Conservation (phyloP, 64 coral and sea anemone genomes). For the Porites lutea region DNA sequence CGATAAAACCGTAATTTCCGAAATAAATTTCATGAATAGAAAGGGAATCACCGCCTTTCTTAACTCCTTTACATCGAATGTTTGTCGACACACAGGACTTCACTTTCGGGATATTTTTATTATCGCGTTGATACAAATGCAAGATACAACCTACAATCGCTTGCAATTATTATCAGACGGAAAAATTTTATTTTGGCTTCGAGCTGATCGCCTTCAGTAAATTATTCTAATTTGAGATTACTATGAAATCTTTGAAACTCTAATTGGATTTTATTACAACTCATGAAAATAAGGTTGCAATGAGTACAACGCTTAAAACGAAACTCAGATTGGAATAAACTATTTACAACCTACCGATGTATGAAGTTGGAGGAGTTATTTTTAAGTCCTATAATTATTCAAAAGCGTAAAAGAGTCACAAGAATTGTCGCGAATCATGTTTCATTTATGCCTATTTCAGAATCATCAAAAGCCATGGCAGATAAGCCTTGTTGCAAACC, state of each 20-base stretch:
- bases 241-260: conserved; percentile 53
- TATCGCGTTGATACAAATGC: conserved; percentile 2
- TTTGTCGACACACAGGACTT: not conserved
- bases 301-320: not conserved
- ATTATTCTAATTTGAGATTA: conserved; percentile 54
- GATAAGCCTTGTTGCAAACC: conserved; percentile 36
- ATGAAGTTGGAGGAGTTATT: conserved; percentile 2
- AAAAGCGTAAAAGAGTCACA: not conserved
- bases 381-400: conserved; percentile 6
- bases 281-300: conserved; percentile 3
- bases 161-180: conserved; percentile 19
- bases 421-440: conserved; percentile 29
- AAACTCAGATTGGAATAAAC: not conserved
- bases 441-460: not conserved
- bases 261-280: conserved; percentile 60
- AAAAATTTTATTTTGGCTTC: conserved; percentile 56
- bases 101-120: conserved; percentile 24
- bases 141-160: conserved; percentile 38
- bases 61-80: not conserved
- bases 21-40: not conserved
- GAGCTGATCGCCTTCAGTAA: conserved; percentile 37
- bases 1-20: conserved; percentile 13
- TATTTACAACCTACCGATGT: not conserved
- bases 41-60: not conserved
- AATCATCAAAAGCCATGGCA: conserved; percentile 6